Percentiles rank a stretch among this genome's conserved stretches.
These are phyloP conservation scores for Rhyacophila brunnea DNA, from an alignment of 1,140 invertebrate genomes.

Conservation along the genomic window DNA sequence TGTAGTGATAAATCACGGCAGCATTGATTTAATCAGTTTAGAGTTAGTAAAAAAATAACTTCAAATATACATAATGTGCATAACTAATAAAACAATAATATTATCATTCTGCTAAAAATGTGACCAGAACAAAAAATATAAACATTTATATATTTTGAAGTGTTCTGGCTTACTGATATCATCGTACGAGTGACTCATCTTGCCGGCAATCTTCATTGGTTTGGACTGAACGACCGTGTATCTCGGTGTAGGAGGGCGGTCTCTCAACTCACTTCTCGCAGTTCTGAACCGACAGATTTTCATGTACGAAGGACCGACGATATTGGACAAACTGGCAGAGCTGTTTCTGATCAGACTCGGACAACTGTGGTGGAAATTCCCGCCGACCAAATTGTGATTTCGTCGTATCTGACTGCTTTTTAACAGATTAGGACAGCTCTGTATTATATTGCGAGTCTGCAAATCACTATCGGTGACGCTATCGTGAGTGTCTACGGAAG, in stretches of 20 bases:
- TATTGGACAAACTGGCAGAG: background rate
- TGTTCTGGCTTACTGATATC: slow-evolving; percentile 30
- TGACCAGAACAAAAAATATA: slow-evolving; percentile 3
- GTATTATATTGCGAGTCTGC: slow-evolving; percentile 21
- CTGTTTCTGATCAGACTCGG: slow-evolving; percentile 17
- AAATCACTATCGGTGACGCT: background rate
- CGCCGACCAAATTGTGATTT: slow-evolving; percentile 9
- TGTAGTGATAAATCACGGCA: too few species aligned
- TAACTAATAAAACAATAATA: background rate
- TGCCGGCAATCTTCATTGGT: background rate
- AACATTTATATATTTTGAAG: background rate
- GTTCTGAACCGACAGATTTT: slow-evolving; percentile 17
- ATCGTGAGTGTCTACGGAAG: background rate
- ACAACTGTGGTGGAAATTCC: slow-evolving; percentile 29
- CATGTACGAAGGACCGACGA: slow-evolving; percentile 12
- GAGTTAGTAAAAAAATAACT: too few species aligned
- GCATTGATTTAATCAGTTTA: too few species aligned
- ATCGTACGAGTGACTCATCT: slow-evolving; percentile 15
- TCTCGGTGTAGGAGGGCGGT: slow-evolving; percentile 5
- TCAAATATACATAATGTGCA: background rate
- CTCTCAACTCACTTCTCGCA: background rate
- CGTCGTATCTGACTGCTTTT: background rate
- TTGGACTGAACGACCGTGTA: slow-evolving; percentile 16
- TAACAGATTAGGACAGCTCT: slow-evolving; percentile 45
- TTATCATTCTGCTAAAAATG: background rate